Conservation (phyloP, 2,888 invertebrate species). For the Lymantria monacha region DNA sequence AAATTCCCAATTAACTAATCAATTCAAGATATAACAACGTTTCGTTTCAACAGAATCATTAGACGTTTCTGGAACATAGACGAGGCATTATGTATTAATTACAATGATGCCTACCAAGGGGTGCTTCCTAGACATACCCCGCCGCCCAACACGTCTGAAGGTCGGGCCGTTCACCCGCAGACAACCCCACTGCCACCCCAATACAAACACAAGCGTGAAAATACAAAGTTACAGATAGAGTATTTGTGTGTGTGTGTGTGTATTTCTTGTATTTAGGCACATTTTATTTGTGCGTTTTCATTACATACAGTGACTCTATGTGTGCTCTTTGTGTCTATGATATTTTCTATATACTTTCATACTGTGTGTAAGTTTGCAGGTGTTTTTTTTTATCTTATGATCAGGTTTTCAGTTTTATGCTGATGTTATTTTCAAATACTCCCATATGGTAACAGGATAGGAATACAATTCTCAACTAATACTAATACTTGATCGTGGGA, state of each 20-base stretch:
- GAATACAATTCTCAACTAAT: no score
- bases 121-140: constrained; percentile 64
- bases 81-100: constrained; percentile 40
- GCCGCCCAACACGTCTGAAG: constrained; percentile 66
- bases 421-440: no score
- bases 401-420: neutral
- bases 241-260: neutral
- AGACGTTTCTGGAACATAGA: constrained; percentile 25
- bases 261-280: neutral
- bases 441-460: no score
- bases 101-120: constrained; percentile 34
- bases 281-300: neutral
- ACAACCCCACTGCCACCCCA: constrained; percentile 32
- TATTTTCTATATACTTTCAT: neutral
- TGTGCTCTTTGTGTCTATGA: neutral
- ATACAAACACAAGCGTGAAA: constrained; percentile 7
- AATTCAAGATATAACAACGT: neutral
- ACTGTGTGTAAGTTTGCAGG: neutral
- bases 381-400: neutral
- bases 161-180: constrained; percentile 72
- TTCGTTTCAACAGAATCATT: constrained; percentile 13
- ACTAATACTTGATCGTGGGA: no score
- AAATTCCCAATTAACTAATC: neutral
- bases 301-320: neutral
- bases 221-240: neutral